Conservation (phyloP, 2,888 invertebrate species). For the Monoplex corrugatus region DNA sequence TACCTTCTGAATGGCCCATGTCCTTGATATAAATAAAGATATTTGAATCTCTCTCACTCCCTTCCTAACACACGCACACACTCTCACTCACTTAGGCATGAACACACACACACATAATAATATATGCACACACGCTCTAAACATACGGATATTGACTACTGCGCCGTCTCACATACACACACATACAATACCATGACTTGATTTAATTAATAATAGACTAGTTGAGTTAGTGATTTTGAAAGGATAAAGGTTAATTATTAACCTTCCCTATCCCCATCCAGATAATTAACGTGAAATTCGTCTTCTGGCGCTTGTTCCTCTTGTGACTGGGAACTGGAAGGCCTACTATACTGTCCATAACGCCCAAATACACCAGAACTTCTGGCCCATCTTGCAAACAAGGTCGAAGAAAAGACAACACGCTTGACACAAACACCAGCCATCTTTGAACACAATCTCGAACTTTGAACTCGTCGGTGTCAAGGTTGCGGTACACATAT, state of each 20-base stretch:
- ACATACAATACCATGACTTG: too few species aligned
- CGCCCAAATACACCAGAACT: background rate
- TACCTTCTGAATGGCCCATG: too few species aligned
- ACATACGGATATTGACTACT: too few species aligned
- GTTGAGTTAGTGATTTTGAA: too few species aligned
- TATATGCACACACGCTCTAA: too few species aligned
- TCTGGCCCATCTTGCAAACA: conserved; percentile 8
- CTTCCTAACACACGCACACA: too few species aligned
- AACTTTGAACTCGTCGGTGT: conserved; percentile 19
- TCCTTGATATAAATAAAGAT: too few species aligned
- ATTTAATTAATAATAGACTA: too few species aligned
- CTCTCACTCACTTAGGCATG: too few species aligned
- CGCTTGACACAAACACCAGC: conserved; percentile 3
- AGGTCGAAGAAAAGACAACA: background rate
- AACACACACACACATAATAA: too few species aligned
- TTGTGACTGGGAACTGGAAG: conserved; percentile 31
- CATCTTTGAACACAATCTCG: background rate
- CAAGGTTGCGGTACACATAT: background rate
- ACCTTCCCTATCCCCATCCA: conserved; percentile 58
- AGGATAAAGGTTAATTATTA: background rate
- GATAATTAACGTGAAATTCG: conserved; percentile 56
- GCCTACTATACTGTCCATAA: background rate
- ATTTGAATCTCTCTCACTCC: too few species aligned
- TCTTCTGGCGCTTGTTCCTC: conserved; percentile 52
- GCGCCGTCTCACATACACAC: too few species aligned